Conservation (phyloP, 1,140 invertebrate species). For the Drosophila pandora region DNA sequence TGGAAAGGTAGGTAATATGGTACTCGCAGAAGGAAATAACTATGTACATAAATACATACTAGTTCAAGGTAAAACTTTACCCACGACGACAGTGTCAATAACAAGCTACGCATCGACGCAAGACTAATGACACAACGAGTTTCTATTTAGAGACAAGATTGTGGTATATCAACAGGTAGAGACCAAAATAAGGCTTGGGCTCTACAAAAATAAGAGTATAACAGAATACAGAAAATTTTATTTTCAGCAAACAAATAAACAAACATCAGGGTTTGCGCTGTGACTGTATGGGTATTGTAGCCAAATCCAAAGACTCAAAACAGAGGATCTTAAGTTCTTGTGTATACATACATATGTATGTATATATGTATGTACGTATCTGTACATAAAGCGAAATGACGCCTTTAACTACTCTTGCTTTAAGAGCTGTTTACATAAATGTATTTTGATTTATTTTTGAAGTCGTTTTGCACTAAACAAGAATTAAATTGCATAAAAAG, state of each 20-base stretch:
- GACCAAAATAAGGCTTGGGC: conserved; percentile 27
- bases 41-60: conserved; percentile 56
- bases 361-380: conserved; percentile 9
- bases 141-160: conserved; percentile 77
- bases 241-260: conserved; percentile 66
- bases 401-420: not conserved
- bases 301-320: conserved; percentile 14
- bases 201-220: conserved; percentile 54
- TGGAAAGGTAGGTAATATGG: conserved; percentile 26
- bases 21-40: conserved; percentile 56
- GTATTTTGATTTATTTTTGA: no score
- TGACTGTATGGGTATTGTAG: conserved; percentile 19
- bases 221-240: conserved; percentile 63
- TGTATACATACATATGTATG: not conserved
- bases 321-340: conserved; percentile 13
- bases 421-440: not conserved
- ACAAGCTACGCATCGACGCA: conserved; percentile 36
- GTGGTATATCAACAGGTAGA: conserved; percentile 78
- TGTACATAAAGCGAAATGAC: not conserved
- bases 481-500: no score
- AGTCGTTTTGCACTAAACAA: no score
- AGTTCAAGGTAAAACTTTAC: conserved; percentile 66
- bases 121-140: conserved; percentile 78
- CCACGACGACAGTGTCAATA: conserved; percentile 21
- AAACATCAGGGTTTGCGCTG: conserved; percentile 25